Conservation (phyloP, 1,140 invertebrate species). For the Popillia japonica region DNA sequence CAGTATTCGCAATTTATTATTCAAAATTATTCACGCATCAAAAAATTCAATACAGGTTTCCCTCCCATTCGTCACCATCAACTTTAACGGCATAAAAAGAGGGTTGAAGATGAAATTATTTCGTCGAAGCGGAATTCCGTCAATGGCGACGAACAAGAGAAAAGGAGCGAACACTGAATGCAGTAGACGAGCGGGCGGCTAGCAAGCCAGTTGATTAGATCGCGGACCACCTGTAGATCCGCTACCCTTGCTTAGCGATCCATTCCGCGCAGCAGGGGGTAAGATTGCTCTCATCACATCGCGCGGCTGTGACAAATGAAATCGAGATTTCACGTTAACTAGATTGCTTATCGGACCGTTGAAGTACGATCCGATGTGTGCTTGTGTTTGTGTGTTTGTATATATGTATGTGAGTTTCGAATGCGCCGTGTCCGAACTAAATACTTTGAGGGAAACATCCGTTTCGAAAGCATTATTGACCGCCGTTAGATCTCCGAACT, state of each 20-base stretch:
- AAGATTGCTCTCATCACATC: conserved; percentile 45
- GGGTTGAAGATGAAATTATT: conserved; percentile 27
- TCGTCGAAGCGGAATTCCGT: conserved; percentile 44
- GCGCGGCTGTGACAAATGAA: conserved; percentile 47
- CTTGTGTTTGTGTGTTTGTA: not conserved
- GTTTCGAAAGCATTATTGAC: conserved; percentile 30
- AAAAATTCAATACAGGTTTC: not conserved
- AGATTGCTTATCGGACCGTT: conserved; percentile 45
- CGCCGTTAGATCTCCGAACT: conserved; percentile 25
- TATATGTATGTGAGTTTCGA: not conserved
- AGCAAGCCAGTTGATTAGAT: conserved; percentile 14
- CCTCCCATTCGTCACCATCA: not conserved
- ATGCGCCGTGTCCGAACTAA: conserved; percentile 10
- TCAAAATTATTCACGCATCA: conserved; percentile 3
- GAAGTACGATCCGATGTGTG: conserved; percentile 3
- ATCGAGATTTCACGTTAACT: conserved; percentile 50
- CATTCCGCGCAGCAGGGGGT: conserved; percentile 47
- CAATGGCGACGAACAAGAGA: conserved; percentile 36
- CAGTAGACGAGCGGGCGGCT: not conserved
- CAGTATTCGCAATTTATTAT: not conserved
- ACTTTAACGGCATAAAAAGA: not conserved
- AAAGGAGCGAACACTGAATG: not conserved
- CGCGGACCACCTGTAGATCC: conserved; percentile 44
- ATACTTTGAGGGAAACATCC: conserved; percentile 24
- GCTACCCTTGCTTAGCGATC: conserved; percentile 45